Evolutionary conservation across 1,140 invertebrate genomes (phyloP).

Genomic region (Zaprionus davidi): DNA sequence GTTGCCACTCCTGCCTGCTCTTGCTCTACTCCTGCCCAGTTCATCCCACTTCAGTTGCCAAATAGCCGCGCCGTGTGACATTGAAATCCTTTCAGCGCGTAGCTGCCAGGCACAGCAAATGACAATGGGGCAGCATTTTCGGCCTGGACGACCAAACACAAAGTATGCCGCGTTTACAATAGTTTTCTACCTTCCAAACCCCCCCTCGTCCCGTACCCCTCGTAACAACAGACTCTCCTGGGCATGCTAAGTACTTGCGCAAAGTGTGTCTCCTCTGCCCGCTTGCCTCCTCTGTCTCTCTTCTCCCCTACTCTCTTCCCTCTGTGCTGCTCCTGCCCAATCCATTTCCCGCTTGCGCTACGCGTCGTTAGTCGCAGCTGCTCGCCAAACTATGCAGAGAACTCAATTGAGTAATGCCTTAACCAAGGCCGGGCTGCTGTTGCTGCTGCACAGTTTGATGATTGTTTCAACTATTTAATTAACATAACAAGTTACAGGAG

Average conservation of each 20-base stretch:
- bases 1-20: background rate
- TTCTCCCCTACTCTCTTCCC: background rate
- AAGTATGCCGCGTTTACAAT: slow-evolving; percentile 52
- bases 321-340: background rate
- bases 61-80: slow-evolving; percentile 57
- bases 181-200: slow-evolving; percentile 32
- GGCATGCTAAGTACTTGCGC: slow-evolving; percentile 54
- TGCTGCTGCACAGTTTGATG: slow-evolving; percentile 18
- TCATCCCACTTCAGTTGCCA: background rate
- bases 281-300: background rate
- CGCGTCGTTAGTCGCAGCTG: slow-evolving; percentile 54
- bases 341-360: slow-evolving; percentile 20
- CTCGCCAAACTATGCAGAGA: slow-evolving; percentile 59
- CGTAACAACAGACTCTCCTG: background rate
- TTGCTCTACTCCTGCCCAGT: background rate
- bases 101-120: slow-evolving; percentile 23
- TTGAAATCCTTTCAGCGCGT: slow-evolving; percentile 74
- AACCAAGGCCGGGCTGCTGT: background rate
- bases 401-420: slow-evolving; percentile 57
- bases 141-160: slow-evolving; percentile 27
- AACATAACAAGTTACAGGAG: slow-evolving; percentile 44
- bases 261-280: slow-evolving; percentile 47
- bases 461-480: slow-evolving; percentile 66
- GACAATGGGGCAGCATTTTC: slow-evolving; percentile 35
- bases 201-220: background rate